phyloP scores from a whole-genome alignment of 2,113 vertebrate species.

The Edolisoma coerulescens region DNA sequence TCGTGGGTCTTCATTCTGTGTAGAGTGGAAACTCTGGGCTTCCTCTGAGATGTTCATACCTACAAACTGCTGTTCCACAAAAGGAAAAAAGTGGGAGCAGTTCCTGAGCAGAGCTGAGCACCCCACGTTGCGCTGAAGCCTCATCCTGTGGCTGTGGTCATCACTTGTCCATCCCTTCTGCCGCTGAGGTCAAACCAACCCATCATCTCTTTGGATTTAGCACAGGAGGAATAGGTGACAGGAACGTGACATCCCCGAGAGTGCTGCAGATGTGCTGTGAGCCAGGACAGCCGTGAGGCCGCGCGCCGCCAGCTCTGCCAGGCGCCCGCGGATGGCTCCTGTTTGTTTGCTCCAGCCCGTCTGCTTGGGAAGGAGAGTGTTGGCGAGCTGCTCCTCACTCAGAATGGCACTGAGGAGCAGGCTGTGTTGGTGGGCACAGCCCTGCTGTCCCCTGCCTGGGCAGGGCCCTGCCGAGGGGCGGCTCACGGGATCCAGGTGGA shows the following conservation, averaged over 20 bases:
- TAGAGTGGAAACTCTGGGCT: background rate
- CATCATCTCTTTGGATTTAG: background rate
- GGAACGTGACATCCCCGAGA: rapidly evolving
- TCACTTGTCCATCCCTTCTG: background rate
- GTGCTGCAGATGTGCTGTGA: background rate
- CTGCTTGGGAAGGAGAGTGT: background rate
- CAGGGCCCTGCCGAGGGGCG: background rate
- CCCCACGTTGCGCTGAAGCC: rapidly evolving
- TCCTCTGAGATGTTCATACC: background rate
- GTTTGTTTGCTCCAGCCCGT: background rate
- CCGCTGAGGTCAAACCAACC: background rate
- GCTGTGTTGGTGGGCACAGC: background rate
- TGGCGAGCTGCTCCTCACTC: rapidly evolving
- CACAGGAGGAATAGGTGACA: rapidly evolving
- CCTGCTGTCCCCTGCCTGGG: background rate
- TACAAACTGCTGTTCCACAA: rapidly evolving
- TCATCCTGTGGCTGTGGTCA: rapidly evolving
- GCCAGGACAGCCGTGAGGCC: background rate
- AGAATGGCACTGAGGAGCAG: rapidly evolving
- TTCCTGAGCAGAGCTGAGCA: background rate
- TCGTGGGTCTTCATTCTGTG: background rate
- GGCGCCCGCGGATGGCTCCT: rapidly evolving
- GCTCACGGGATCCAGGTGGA: background rate
- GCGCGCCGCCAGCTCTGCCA: background rate
- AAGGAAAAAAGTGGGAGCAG: background rate